Evolutionary conservation across 2,113 vertebrate species (phyloP).

Genomic region (Natator depressus): DNA sequence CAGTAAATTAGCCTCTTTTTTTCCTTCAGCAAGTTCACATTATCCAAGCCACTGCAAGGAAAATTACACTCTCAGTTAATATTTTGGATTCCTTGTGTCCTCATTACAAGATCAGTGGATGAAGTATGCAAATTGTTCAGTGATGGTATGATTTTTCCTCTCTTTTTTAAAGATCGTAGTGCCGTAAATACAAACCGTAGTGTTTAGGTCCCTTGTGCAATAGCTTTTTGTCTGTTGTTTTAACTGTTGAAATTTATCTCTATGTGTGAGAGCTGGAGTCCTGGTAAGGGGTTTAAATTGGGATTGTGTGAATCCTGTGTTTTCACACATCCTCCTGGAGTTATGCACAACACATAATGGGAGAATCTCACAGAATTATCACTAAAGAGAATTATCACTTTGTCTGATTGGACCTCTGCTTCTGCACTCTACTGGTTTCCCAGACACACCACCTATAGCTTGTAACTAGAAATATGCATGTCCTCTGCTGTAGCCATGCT

Average conservation of each 20-base stretch:
- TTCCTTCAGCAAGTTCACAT: not conserved
- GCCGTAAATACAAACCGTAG: not conserved
- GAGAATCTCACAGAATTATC: constrained; percentile 45
- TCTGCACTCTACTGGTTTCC: not conserved
- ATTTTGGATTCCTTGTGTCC: not conserved
- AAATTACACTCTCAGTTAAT: not conserved
- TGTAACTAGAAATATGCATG: not conserved
- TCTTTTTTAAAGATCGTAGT: not conserved
- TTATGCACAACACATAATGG: not conserved
- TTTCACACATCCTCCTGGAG: constrained; percentile 11
- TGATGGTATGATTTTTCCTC: not conserved
- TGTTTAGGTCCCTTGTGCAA: not conserved
- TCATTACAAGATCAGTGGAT: not conserved
- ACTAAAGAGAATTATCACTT: constrained; percentile 18
- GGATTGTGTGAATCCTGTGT: not conserved
- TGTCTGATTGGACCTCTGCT: not conserved
- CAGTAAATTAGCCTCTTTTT: not conserved
- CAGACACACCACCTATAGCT: not conserved
- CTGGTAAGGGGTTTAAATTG: not conserved
- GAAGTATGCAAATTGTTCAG: not conserved
- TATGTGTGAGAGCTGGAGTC: not conserved
- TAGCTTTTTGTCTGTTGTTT: not conserved
- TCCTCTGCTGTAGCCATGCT: not conserved
- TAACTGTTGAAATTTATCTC: not conserved
- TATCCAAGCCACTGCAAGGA: not conserved